These are phyloP conservation scores for Polyommatus iphigenia DNA, from an alignment of 2,888 invertebrate genomes.

Conservation along the genomic window DNA sequence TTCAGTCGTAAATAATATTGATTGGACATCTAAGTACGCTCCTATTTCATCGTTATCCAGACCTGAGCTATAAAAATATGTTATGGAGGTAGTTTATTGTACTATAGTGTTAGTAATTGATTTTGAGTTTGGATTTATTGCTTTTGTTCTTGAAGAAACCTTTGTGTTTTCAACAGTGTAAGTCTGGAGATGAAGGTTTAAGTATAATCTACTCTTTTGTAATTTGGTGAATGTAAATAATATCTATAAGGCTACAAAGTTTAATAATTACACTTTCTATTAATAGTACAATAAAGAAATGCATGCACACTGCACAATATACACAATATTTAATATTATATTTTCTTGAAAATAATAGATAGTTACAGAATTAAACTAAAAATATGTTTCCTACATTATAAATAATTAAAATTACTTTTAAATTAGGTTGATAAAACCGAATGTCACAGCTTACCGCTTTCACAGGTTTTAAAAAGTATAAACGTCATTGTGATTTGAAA, in stretches of 20 bases:
- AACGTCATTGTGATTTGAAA: neutral
- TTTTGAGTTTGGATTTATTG: neutral
- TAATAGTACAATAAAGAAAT: too few relatives aligned
- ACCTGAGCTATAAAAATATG: constrained; percentile 16
- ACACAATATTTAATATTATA: too few relatives aligned
- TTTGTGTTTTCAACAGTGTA: neutral
- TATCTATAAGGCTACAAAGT: too few relatives aligned
- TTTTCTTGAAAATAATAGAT: too few relatives aligned
- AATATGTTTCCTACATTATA: too few relatives aligned
- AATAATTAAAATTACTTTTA: too few relatives aligned
- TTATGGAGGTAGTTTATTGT: neutral
- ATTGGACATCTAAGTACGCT: constrained; percentile 2
- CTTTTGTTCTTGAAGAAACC: neutral
- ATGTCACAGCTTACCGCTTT: neutral
- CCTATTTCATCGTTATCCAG: constrained; percentile 17
- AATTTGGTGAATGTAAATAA: too few relatives aligned
- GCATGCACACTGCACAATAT: too few relatives aligned
- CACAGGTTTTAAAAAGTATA: neutral
- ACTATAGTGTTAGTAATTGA: neutral
- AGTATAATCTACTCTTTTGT: too few relatives aligned
- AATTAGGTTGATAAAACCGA: neutral
- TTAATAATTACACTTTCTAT: too few relatives aligned
- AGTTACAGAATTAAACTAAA: too few relatives aligned
- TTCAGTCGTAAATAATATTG: constrained; percentile 21
- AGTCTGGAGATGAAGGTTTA: too few relatives aligned